Conservation (phyloP, 1,140 invertebrate genomes). For the Drosophila teissieri region DNA sequence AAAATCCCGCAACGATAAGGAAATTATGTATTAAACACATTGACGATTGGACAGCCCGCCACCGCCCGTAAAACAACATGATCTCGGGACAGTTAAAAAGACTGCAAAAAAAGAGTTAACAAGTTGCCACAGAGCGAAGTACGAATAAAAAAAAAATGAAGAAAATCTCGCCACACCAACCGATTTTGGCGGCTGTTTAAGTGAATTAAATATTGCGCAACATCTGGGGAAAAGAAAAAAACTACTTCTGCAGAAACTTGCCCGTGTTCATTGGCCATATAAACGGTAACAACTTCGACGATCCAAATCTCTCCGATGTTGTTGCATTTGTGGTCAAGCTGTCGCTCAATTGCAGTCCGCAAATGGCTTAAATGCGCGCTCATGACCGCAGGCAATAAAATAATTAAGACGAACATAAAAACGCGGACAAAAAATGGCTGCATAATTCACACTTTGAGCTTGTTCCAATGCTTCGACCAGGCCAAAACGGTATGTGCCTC, state of each 20-base stretch:
- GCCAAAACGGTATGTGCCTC: conserved; percentile 42
- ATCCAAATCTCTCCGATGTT: conserved; percentile 45
- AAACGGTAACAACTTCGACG: conserved; percentile 76
- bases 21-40: conserved; percentile 82
- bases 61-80: conserved; percentile 64
- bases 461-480: conserved; percentile 33
- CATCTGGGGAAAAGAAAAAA: conserved; percentile 30
- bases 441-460: conserved; percentile 75
- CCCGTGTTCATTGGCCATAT: conserved; percentile 78
- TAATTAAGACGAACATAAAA: conserved; percentile 72
- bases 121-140: conserved; percentile 52
- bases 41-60: conserved; percentile 65
- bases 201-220: conserved; percentile 81
- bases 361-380: conserved; percentile 79
- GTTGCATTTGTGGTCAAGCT: conserved; percentile 43
- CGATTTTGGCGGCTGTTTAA: conserved; percentile 75
- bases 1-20: conserved; percentile 66
- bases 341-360: conserved; percentile 72
- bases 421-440: conserved; percentile 59
- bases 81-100: conserved; percentile 59
- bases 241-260: conserved; percentile 56
- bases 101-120: conserved; percentile 64
- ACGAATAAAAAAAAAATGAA: conserved; percentile 50
- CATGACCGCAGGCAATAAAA: conserved; percentile 83
- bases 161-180: conserved; percentile 69